Evolutionary conservation across 2,888 invertebrate species (phyloP).

Genomic region (Tryphoninae sp.): DNA sequence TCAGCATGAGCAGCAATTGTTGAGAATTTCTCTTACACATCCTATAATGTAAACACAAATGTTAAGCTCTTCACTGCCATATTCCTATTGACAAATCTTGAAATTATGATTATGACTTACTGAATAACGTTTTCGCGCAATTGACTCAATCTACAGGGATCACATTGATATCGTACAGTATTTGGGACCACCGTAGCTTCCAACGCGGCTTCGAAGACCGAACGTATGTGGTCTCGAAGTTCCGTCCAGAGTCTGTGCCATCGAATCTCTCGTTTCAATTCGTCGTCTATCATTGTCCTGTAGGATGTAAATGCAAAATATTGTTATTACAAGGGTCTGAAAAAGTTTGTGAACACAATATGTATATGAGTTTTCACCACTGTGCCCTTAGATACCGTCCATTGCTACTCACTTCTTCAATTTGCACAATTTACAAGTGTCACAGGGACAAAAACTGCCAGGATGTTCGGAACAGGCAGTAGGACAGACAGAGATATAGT

Average conservation of each 20-base stretch:
- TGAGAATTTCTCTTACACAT: constrained; percentile 84
- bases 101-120: constrained; percentile 74
- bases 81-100: background rate
- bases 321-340: background rate
- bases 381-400: background rate
- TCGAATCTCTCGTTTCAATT: constrained; percentile 72
- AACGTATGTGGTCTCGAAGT: constrained; percentile 81
- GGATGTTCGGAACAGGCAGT: constrained; percentile 55
- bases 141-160: constrained; percentile 70
- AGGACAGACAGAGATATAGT: constrained; percentile 19
- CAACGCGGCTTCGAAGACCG: constrained; percentile 79
- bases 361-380: background rate
- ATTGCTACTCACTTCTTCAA: constrained; percentile 71
- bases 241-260: constrained; percentile 82
- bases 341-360: background rate
- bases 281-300: constrained; percentile 80
- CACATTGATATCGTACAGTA: constrained; percentile 68
- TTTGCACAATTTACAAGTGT: constrained; percentile 71
- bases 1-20: constrained; percentile 85
- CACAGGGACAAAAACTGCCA: constrained; percentile 73
- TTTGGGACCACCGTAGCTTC: constrained; percentile 70
- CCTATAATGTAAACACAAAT: constrained; percentile 74
- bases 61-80: background rate
- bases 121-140: constrained; percentile 81
- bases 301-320: constrained; percentile 70